Evolutionary conservation across 2,113 vertebrate genomes (phyloP).

Genomic region (Thermophis baileyi): DNA sequence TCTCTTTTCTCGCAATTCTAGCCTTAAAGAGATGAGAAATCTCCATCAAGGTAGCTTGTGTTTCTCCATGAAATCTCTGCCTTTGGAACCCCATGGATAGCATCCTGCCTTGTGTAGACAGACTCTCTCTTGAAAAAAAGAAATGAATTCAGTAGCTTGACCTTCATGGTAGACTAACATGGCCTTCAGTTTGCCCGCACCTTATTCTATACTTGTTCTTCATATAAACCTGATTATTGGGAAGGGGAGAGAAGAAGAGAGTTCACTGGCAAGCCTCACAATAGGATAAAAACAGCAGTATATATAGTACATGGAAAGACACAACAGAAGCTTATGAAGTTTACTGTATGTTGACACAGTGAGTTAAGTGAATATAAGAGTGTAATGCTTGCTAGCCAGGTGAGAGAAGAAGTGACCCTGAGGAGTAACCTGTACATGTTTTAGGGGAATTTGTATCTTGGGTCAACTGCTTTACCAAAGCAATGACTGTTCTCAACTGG

Average conservation of each 20-base stretch:
- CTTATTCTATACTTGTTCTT: not conserved
- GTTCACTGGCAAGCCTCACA: not conserved
- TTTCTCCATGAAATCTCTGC: not conserved
- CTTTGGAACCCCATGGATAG: not conserved
- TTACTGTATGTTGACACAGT: not conserved
- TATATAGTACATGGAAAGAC: not conserved
- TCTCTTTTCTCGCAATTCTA: not conserved
- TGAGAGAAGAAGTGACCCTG: not conserved
- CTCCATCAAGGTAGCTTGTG: not conserved
- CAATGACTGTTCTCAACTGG: not conserved
- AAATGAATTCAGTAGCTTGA: not conserved
- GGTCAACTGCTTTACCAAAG: not conserved
- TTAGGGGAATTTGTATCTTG: not conserved
- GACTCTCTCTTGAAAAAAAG: rapidly evolving
- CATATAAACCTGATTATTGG: not conserved
- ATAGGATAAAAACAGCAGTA: not conserved
- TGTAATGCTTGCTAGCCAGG: not conserved
- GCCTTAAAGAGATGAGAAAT: not conserved
- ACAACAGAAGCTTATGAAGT: not conserved
- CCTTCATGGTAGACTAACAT: not conserved
- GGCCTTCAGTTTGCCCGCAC: not conserved
- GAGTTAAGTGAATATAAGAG: not conserved
- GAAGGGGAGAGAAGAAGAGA: rapidly evolving
- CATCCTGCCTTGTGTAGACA: not conserved
- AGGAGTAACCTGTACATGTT: not conserved